These are phyloP conservation scores for Macrosiphum euphorbiae DNA, from an alignment of 2,888 invertebrate species.

Conservation along the genomic window DNA sequence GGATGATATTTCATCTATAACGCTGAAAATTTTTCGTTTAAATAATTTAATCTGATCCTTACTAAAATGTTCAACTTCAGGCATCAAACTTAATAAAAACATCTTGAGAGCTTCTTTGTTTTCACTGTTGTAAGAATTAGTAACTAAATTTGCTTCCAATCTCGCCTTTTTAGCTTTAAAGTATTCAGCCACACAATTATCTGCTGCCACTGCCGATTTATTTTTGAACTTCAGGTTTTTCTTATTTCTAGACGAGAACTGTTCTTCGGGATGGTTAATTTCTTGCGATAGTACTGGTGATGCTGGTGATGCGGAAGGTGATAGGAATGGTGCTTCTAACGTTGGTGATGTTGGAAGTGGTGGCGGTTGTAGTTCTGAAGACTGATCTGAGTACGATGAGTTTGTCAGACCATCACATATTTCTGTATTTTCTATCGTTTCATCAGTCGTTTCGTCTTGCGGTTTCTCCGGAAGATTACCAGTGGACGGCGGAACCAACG, in stretches of 20 bases:
- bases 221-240: slow-evolving; percentile 62
- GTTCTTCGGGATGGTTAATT: slow-evolving; percentile 45
- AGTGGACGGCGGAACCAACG: slow-evolving; percentile 43
- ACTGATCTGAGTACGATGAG: slow-evolving; percentile 45
- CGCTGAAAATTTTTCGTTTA: slow-evolving; percentile 66
- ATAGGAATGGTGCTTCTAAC: slow-evolving; percentile 31
- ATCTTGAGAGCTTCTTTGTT: slow-evolving; percentile 65
- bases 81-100: slow-evolving; percentile 67
- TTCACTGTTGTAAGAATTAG: slow-evolving; percentile 53
- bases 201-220: slow-evolving; percentile 66
- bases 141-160: slow-evolving; percentile 45
- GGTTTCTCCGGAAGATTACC: slow-evolving; percentile 56
- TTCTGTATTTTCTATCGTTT: slow-evolving; percentile 39
- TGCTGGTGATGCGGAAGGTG: slow-evolving; percentile 22
- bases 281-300: slow-evolving; percentile 52
- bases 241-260: slow-evolving; percentile 64
- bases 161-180: slow-evolving; percentile 66
- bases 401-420: slow-evolving; percentile 44
- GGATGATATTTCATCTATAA: slow-evolving; percentile 61
- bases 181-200: slow-evolving; percentile 66
- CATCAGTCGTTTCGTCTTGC: slow-evolving; percentile 10
- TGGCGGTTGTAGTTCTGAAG: slow-evolving; percentile 50
- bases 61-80: slow-evolving; percentile 67
- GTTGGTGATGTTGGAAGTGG: slow-evolving; percentile 52
- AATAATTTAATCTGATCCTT: slow-evolving; percentile 67